phyloP scores from a whole-genome alignment of 2,797 vertebrate species.

The Trachops cirrhosus region DNA sequence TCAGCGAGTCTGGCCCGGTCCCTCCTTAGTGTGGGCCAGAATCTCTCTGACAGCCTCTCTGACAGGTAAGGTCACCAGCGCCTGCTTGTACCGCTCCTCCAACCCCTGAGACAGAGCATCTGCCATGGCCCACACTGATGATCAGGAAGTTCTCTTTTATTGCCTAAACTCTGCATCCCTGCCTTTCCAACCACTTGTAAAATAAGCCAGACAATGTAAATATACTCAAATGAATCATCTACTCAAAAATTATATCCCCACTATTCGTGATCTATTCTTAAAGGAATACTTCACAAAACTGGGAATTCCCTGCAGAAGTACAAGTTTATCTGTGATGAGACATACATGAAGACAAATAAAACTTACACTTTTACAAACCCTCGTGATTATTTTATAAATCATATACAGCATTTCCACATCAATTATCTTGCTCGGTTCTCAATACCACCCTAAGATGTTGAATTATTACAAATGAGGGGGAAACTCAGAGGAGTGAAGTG shows the following conservation, averaged over 20 bases:
- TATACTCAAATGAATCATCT: background rate
- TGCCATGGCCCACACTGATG: rapidly evolving
- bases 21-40: background rate
- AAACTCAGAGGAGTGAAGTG: background rate
- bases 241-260: background rate
- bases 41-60: background rate
- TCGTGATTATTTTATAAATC: background rate
- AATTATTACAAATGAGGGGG: background rate
- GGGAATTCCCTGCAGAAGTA: background rate
- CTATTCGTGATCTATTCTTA: background rate
- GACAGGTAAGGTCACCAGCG: background rate
- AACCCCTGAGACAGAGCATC: background rate
- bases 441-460: background rate
- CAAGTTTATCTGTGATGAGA: background rate
- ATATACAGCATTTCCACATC: background rate
- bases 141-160: background rate
- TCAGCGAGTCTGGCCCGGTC: too few species aligned
- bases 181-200: background rate
- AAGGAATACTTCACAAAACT: background rate
- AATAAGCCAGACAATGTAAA: background rate
- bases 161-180: background rate
- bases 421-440: background rate
- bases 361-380: background rate
- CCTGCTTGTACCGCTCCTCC: background rate
- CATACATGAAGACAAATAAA: background rate